A percentile compares a stretch with the other conserved stretches of the same genome.
Conservation (phyloP, 2,113 vertebrate species). For the Dissostichus mawsoni region DNA sequence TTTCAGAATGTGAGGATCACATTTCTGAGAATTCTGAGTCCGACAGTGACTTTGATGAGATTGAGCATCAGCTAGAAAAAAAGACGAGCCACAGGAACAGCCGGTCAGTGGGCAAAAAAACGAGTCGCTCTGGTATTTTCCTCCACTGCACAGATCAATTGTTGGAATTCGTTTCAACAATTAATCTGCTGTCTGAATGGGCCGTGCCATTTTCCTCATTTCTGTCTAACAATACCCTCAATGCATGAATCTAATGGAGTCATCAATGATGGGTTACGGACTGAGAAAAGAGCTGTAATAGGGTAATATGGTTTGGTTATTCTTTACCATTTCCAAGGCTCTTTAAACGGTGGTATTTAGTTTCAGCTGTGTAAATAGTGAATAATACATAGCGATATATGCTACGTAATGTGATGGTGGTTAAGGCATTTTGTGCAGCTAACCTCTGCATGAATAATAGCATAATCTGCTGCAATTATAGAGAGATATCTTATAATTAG, state of each 20-base stretch:
- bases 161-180: slow-evolving; percentile 43
- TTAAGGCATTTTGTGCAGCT: slow-evolving; percentile 59
- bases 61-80: too few relatives aligned
- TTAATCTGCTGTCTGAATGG: slow-evolving; percentile 55
- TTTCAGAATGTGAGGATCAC: too few relatives aligned
- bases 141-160: too few relatives aligned
- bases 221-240: slow-evolving; percentile 47
- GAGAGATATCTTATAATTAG: slow-evolving; percentile 74
- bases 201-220: slow-evolving; percentile 48
- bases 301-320: slow-evolving; percentile 43
- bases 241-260: slow-evolving; percentile 48
- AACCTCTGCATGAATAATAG: slow-evolving; percentile 69
- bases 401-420: slow-evolving; percentile 47
- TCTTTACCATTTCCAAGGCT: slow-evolving; percentile 26
- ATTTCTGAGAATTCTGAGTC: too few relatives aligned
- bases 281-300: slow-evolving; percentile 36
- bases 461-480: slow-evolving; percentile 70
- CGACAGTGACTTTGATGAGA: too few relatives aligned
- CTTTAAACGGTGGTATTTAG: slow-evolving; percentile 47
- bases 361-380: slow-evolving; percentile 58
- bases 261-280: slow-evolving; percentile 50
- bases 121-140: slow-evolving; percentile 16
- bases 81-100: too few relatives aligned
- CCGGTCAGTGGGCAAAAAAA: too few relatives aligned
- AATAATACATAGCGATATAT: slow-evolving; percentile 57